A percentile compares a stretch with the other conserved stretches of the same genome.
These are phyloP conservation scores for Calvadosia cruxmelitensis DNA, from an alignment of 30 jellyfish, hydroid and myxozoan genomes.

Conservation along the genomic window DNA sequence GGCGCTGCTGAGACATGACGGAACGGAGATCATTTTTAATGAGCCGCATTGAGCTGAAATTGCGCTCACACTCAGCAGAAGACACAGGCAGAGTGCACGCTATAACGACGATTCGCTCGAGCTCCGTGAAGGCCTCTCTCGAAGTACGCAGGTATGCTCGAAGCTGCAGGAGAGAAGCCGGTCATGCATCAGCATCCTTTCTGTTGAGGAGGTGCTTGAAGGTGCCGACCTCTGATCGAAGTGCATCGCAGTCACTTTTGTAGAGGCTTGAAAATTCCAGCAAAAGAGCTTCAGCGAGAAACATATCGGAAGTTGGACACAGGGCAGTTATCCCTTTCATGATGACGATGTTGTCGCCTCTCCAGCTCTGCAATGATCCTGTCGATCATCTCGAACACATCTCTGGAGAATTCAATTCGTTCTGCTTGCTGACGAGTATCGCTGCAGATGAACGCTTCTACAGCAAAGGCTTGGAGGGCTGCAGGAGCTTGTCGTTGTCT, in stretches of 20 bases:
- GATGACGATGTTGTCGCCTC: conserved; percentile 13
- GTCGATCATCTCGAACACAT: conserved; percentile 12
- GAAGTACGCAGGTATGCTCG: not conserved
- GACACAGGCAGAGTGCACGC: conserved; percentile 27
- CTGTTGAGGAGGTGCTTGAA: conserved; percentile 10
- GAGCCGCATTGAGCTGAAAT: conserved; percentile 23
- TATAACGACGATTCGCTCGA: not conserved
- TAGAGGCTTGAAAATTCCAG: conserved; percentile 6
- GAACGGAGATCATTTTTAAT: not conserved
- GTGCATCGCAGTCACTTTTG: not conserved
- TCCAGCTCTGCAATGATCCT: conserved; percentile 10
- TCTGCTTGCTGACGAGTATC: not conserved
- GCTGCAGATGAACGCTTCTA: not conserved
- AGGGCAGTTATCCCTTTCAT: conserved; percentile 29
- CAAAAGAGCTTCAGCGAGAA: conserved; percentile 6
- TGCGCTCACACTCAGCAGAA: conserved; percentile 29
- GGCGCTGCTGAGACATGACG: no score
- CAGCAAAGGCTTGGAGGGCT: not conserved
- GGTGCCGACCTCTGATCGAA: conserved; percentile 9
- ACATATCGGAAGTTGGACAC: conserved; percentile 16
- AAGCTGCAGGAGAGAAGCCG: conserved; percentile 5
- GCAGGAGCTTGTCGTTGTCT: not conserved
- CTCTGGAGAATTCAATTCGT: no score
- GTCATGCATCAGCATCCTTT: conserved; percentile 7
- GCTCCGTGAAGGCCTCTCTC: not conserved